Evolutionary conservation across 2,797 vertebrate species (phyloP).

Genomic region (Brachymystax lenok): DNA sequence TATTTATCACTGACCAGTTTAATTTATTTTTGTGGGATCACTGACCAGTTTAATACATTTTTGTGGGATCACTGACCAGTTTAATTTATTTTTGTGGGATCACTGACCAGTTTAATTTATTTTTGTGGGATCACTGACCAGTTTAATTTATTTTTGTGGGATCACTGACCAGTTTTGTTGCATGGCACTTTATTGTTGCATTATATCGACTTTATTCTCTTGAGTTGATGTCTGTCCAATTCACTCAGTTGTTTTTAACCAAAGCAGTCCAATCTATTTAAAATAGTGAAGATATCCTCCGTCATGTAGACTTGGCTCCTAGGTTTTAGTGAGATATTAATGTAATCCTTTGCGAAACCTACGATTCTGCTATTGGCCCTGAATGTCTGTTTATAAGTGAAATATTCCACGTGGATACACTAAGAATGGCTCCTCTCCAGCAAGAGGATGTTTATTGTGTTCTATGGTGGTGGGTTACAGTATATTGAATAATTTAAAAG

Average conservation of each 20-base stretch:
- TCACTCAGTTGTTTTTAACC: constrained; percentile 62
- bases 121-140: too few relatives aligned
- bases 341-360: background rate
- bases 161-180: constrained; percentile 54
- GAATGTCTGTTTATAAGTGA: constrained; percentile 32
- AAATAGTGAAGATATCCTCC: constrained; percentile 21
- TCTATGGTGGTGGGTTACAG: constrained; percentile 19
- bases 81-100: too few relatives aligned
- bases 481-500: constrained; percentile 19
- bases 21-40: constrained; percentile 36
- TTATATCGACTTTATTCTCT: constrained; percentile 64
- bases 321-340: background rate
- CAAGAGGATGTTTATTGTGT: constrained; percentile 34
- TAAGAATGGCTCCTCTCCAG: constrained; percentile 15
- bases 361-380: constrained; percentile 4
- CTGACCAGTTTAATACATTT: background rate
- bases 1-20: constrained; percentile 25
- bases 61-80: too few relatives aligned
- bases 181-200: constrained; percentile 69
- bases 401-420: constrained; percentile 21
- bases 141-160: too few relatives aligned
- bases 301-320: constrained; percentile 17
- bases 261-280: constrained; percentile 58
- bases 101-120: too few relatives aligned
- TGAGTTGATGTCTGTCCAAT: constrained; percentile 51